Evolutionary conservation across 2,888 invertebrate genomes (phyloP).

Genomic region (Stenolophus ochropezus): DNA sequence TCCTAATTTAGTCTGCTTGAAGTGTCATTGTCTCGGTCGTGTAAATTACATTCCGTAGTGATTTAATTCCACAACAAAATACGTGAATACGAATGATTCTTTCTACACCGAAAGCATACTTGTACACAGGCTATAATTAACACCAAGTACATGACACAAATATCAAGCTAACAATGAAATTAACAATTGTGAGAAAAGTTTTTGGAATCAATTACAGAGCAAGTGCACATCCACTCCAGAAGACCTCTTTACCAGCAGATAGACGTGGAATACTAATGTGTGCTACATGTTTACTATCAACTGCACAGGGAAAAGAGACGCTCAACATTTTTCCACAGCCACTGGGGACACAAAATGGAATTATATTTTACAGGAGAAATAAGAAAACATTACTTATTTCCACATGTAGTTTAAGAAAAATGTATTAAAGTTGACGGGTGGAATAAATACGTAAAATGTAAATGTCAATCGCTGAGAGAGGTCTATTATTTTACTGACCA

Average conservation of each 20-base stretch:
- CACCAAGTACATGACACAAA: slow-evolving; percentile 27
- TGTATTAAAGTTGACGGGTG: no score
- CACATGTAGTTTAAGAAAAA: no score
- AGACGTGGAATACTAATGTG: slow-evolving; percentile 40
- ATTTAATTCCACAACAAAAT: not conserved
- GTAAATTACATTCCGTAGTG: not conserved
- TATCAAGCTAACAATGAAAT: slow-evolving; percentile 38
- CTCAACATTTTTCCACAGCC: not conserved
- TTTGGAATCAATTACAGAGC: slow-evolving; percentile 50
- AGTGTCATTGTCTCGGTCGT: not conserved
- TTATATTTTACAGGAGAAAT: not conserved
- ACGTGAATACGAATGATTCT: not conserved
- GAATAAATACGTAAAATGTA: no score
- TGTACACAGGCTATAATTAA: slow-evolving; percentile 5
- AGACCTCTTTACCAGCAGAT: slow-evolving; percentile 36
- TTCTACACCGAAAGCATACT: not conserved
- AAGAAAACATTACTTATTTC: not conserved
- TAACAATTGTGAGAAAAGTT: slow-evolving; percentile 45
- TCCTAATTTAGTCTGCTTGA: not conserved
- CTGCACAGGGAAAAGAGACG: not conserved
- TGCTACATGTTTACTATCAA: slow-evolving; percentile 26
- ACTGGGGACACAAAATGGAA: not conserved
- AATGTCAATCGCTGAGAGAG: no score
- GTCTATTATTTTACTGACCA: no score
- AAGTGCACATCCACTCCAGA: slow-evolving; percentile 47